Base-by-base conservation (phyloP, 2,888 invertebrate genomes). In the Diogma glabrata region DNA sequence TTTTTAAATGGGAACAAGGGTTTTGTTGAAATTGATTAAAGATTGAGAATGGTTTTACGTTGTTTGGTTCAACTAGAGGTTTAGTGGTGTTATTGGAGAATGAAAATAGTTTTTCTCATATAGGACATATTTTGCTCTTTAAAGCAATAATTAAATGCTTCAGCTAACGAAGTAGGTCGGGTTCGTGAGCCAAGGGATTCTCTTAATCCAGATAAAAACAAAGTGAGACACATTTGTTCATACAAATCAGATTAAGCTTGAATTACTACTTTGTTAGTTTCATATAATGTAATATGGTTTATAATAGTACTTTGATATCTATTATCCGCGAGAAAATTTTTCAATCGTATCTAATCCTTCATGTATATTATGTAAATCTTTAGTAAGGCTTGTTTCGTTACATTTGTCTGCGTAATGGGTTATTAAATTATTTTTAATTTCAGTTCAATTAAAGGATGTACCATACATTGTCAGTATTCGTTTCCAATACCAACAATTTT, bases 141-240 rank as follows among this genome's bases (percentile, higher is more conserved):
- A 19, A 58, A 54, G 28, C 58, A 58, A n/a, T 33, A 55, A 3
- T 51, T 50, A 14, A 58, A 55, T 14, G 57, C 58, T 30, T 28
- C 50, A 8, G 53, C 50, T 7, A 58, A 19, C 1, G 56, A 51
- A 8, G 51, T 51, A 30, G 55, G 57, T 49, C 50, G 54, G 55
- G 56, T 57, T 20, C 58, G 54, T 23, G 58, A 54, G 12, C 59
- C 57, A 12, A 58, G 26, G 4, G 58, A 58, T 56, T 57, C 58
- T 28, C 49, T 57, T 7, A 59, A 40, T 4, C 57, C 56, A 3
- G 45, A 52, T 14, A 58, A 17, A 30, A 58, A 58, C n/a, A n/a
- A n/a, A n/a, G n/a, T n/a, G n/a, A n/a, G n/a, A n/a, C n/a, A n/a
- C n/a, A n/a, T n/a, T n/a, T 4, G 45, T 33, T 33, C 57, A 59